Conservation (phyloP, 2,888 invertebrate species). For the Prenolepis imparis region DNA sequence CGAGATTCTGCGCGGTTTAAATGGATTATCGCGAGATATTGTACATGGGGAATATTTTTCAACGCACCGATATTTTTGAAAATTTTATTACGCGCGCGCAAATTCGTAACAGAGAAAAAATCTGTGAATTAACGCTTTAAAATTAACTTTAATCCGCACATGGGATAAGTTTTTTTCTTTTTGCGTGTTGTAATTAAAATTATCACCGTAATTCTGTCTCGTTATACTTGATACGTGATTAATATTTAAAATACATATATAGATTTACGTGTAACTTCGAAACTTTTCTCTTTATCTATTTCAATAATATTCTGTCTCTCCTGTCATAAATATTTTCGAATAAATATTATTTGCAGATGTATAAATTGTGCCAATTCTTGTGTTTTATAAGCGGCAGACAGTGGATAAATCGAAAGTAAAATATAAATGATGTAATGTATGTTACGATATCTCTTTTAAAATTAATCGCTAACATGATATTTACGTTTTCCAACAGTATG, state of each 20-base stretch:
- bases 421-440: constrained; percentile 2
- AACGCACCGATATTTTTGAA: constrained; percentile 5
- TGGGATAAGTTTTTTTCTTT: neutral
- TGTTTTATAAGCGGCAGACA: neutral
- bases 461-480: neutral
- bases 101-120: constrained; percentile 4
- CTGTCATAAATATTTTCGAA: neutral
- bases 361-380: neutral
- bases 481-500: neutral
- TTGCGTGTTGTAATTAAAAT: neutral
- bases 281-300: neutral
- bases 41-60: constrained; percentile 17
- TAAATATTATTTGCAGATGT: neutral
- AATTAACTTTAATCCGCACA: neutral
- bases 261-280: neutral
- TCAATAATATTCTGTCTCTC: neutral
- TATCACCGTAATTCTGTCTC: neutral
- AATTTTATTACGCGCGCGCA: constrained; percentile 10
- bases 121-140: neutral
- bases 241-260: constrained; percentile 6
- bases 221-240: constrained; percentile 2
- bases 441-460: neutral
- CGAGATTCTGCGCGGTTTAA: constrained; percentile 27
- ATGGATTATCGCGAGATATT: constrained; percentile 26
- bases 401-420: neutral